Base-by-base conservation (phyloP, 2,113 vertebrate genomes). In the Datnioides undecimradiatus region DNA sequence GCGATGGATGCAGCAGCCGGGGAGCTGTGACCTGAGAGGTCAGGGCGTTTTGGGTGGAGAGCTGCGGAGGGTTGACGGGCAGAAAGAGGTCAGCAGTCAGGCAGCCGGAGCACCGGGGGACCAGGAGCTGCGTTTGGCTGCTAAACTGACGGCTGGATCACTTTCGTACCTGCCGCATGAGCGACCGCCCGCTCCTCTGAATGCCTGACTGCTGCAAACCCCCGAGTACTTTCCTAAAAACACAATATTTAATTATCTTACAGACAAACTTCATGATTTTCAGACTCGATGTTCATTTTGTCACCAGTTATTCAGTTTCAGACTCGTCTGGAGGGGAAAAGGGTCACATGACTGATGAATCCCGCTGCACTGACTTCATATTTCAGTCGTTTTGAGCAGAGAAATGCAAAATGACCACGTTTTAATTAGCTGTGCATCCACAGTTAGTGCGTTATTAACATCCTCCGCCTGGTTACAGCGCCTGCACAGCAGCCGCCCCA, bases 11-110 rank as follows among this genome's bases (percentile, higher is more conserved):
- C 51, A 23, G 57, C 49, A 51, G 71, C 79, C 80, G 40, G 46
- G 65, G 54, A 88, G 49, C 75, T 25, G 64, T 63, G 86, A 86
- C 71, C 86, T 49, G 54, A 80, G 79, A 57, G 88, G 80, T 86
- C 83, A 77, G 80, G 65, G 49, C 45, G 10, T 62, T 79, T 64
- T 1, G 31, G 62, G 3, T n/a, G n/a, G n/a, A n/a, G n/a, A n/a
- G n/a, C n/a, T n/a, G n/a, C n/a, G n/a, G n/a, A n/a, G 59, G 16
- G 33, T 60, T 82, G 84, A 89, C 59, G 7, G 58, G 75, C 72
- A 78, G 86, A 80, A 84, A 70, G 68, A 82, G 83, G 75, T 82
- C 86, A 72, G 68, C 67, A 79, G 71, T 69, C 76, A 2, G 55
- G 43, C 41, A 12, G 63, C 64, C 48, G 31, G 73, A 67, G 74